phyloP scores from a whole-genome alignment of 2,797 vertebrate species.

The Chelon auratus region DNA sequence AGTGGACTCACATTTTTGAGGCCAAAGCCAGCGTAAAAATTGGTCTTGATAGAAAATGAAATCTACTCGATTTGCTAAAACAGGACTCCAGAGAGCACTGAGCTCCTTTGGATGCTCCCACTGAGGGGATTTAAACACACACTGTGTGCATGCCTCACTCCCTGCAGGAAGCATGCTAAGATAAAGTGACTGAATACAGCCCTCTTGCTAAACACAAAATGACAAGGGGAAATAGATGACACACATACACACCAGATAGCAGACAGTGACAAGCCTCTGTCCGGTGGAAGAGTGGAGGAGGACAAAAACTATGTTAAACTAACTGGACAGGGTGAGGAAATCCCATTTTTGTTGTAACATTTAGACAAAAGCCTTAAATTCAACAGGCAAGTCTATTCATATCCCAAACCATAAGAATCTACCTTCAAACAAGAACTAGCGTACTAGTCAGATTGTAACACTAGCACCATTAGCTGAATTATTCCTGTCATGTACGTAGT shows the following conservation, averaged over 20 bases:
- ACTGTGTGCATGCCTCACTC: slow-evolving; percentile 34
- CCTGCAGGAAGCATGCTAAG: slow-evolving; percentile 37
- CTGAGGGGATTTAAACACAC: slow-evolving; percentile 54
- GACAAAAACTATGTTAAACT: slow-evolving; percentile 6
- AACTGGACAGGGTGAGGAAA: background rate
- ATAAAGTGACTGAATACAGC: slow-evolving; percentile 31
- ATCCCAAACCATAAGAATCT: slow-evolving; percentile 5
- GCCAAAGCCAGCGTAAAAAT: slow-evolving; percentile 5
- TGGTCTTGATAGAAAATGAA: slow-evolving; percentile 36
- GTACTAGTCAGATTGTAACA: slow-evolving; percentile 4
- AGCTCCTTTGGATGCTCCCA: slow-evolving; percentile 40
- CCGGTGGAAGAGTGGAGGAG: background rate
- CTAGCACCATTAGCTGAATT: background rate
- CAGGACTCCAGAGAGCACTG: slow-evolving; percentile 37
- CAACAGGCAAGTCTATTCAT: background rate
- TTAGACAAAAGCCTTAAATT: background rate
- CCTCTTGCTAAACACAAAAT: slow-evolving; percentile 32
- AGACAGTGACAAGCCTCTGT: background rate
- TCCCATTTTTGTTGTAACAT: background rate
- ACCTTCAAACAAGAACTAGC: background rate
- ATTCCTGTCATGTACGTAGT: slow-evolving; percentile 2
- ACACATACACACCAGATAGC: slow-evolving; percentile 12
- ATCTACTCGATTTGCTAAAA: slow-evolving; percentile 44
- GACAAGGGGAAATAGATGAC: slow-evolving; percentile 36
- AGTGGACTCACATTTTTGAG: background rate